phyloP scores from a whole-genome alignment of 1,140 invertebrate genomes.

The Anastrepha obliqua region DNA sequence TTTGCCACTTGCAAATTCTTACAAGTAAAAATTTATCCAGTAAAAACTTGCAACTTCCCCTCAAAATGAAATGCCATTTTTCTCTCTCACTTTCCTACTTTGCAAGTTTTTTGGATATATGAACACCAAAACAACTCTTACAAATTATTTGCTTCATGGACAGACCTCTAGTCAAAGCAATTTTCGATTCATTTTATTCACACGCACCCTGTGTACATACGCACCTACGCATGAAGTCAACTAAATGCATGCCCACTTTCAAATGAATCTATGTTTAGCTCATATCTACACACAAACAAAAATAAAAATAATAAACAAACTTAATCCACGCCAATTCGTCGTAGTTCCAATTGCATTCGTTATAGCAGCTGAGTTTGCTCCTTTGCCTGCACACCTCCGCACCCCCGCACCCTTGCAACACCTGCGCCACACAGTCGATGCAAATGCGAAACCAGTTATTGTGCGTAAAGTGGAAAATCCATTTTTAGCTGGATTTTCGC shows the following conservation, averaged over 20 bases:
- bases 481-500: neutral
- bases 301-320: slow-evolving; percentile 18
- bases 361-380: neutral
- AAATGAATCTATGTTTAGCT: slow-evolving; percentile 27
- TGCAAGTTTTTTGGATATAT: too few relatives aligned
- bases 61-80: too few relatives aligned
- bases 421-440: neutral
- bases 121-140: too few relatives aligned
- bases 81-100: too few relatives aligned
- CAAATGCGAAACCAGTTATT: slow-evolving; percentile 31
- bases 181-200: neutral
- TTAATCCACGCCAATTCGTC: neutral
- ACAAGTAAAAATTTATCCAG: too few relatives aligned
- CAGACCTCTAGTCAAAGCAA: too few relatives aligned
- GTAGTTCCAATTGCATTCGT: slow-evolving; percentile 1
- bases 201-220: neutral
- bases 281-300: neutral
- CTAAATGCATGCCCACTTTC: neutral
- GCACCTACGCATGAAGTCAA: neutral
- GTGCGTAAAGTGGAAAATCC: slow-evolving; percentile 38
- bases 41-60: too few relatives aligned
- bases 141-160: too few relatives aligned
- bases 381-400: neutral
- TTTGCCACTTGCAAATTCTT: too few relatives aligned
- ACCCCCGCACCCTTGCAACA: neutral